Conservation (phyloP, 2,888 invertebrate species). For the Calameuta pallipes region DNA sequence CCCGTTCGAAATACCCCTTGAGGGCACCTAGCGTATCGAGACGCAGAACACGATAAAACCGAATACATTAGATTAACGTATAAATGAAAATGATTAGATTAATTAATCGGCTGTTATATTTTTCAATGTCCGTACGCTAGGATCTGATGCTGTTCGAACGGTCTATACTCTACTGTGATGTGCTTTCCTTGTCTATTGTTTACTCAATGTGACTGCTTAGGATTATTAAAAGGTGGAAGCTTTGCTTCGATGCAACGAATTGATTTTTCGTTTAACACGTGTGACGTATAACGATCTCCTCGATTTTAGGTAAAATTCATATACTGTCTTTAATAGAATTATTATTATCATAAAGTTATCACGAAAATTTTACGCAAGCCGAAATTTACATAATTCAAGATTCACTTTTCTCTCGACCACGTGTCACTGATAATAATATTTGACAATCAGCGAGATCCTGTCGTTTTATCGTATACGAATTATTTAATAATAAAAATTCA, state of each 20-base stretch:
- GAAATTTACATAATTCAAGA: background rate
- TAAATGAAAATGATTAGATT: background rate
- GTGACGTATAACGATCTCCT: background rate
- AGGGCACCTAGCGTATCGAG: slow-evolving; percentile 9
- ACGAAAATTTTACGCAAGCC: background rate
- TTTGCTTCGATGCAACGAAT: background rate
- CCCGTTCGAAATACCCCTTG: slow-evolving; percentile 11
- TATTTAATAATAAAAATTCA: background rate
- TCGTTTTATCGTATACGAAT: background rate
- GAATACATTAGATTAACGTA: background rate
- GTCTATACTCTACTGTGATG: slow-evolving; percentile 20
- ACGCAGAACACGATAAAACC: background rate
- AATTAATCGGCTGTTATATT: slow-evolving; percentile 3
- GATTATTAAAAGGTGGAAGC: background rate
- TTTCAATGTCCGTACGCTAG: slow-evolving; percentile 9
- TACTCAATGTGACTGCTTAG: slow-evolving; percentile 18
- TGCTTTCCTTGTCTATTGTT: slow-evolving; percentile 19
- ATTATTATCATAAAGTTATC: too few species aligned
- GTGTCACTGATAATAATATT: background rate
- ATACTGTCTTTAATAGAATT: background rate
- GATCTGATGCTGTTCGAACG: slow-evolving; percentile 14
- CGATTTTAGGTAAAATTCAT: background rate
- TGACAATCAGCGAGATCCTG: background rate
- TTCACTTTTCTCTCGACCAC: background rate
- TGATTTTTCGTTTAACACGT: background rate